A percentile compares a stretch with the other conserved stretches of the same genome.
phyloP scores from a whole-genome alignment of 2,888 invertebrate species.

The Crioceris asparagi region DNA sequence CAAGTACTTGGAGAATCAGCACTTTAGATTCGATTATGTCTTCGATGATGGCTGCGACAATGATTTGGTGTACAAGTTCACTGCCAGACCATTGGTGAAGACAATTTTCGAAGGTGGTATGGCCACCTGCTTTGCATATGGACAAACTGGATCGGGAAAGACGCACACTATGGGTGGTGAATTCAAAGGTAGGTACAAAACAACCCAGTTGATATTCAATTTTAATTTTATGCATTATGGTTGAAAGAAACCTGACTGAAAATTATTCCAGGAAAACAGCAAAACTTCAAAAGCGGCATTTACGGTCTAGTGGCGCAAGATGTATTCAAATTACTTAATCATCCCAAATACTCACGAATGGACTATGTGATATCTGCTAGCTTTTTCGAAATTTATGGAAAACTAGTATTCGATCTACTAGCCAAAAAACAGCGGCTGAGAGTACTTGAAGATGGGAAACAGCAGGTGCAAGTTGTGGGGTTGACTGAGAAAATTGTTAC shows the following conservation, averaged over 20 bases:
- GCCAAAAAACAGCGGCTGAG: constrained; percentile 89
- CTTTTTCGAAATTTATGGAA: constrained; percentile 99
- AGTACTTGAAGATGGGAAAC: constrained; percentile 94
- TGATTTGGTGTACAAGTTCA: constrained; percentile 95
- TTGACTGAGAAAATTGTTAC: constrained; percentile 79
- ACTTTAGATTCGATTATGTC: constrained; percentile 96
- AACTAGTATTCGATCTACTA: constrained; percentile 80
- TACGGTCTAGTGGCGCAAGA: constrained; percentile 96
- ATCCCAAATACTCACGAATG: constrained; percentile 68
- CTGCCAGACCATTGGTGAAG: constrained; percentile 95
- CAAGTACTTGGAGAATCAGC: constrained; percentile 95
- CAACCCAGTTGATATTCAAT: not conserved
- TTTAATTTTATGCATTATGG: not conserved
- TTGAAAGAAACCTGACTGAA: not conserved
- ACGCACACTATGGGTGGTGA: constrained; percentile 99
- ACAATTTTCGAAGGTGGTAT: constrained; percentile 98
- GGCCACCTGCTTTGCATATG: constrained; percentile 99
- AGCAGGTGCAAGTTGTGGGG: constrained; percentile 95
- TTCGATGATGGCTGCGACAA: constrained; percentile 94
- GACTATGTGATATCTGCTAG: constrained; percentile 86
- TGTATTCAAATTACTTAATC: constrained; percentile 55
- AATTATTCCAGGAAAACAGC: constrained; percentile 21
- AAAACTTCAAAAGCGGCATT: constrained; percentile 90
- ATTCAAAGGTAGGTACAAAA: constrained; percentile 63
- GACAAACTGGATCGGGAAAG: constrained; percentile 96